Percentiles rank a stretch among this genome's conserved stretches.
These are phyloP conservation scores for Hypothenemus hampei DNA, from an alignment of 1,140 invertebrate species.

Conservation along the genomic window DNA sequence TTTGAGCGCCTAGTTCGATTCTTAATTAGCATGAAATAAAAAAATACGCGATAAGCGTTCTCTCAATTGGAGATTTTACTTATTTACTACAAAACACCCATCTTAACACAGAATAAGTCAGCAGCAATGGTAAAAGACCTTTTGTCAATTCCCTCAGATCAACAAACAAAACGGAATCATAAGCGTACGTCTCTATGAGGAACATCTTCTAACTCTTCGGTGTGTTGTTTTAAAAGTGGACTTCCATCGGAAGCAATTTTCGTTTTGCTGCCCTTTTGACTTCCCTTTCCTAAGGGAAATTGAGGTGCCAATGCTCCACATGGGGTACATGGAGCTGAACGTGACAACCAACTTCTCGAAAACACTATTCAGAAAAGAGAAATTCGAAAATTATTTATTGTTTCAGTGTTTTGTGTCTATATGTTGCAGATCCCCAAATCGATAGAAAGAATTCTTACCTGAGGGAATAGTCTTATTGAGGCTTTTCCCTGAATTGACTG, in stretches of 20 bases:
- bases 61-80: too few relatives aligned
- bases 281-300: conserved; percentile 49
- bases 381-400: neutral
- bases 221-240: conserved; percentile 47
- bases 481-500: conserved; percentile 15
- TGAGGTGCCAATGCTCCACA: conserved; percentile 54
- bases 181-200: conserved; percentile 31
- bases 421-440: too few relatives aligned
- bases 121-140: too few relatives aligned
- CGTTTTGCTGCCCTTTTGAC: conserved; percentile 49
- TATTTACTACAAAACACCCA: too few relatives aligned
- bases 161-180: too few relatives aligned
- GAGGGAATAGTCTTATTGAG: conserved; percentile 20
- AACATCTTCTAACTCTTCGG: conserved; percentile 50
- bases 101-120: too few relatives aligned
- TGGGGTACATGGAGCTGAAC: conserved; percentile 71
- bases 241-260: conserved; percentile 56
- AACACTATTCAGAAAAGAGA: conserved; percentile 27
- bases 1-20: too few relatives aligned
- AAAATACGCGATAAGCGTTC: too few relatives aligned
- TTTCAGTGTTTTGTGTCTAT: too few relatives aligned
- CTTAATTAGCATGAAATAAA: too few relatives aligned
- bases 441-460: too few relatives aligned
- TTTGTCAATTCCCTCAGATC: too few relatives aligned
- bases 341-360: conserved; percentile 59